Conservation (phyloP, 1,140 invertebrate species). For the Carposina sasakii region DNA sequence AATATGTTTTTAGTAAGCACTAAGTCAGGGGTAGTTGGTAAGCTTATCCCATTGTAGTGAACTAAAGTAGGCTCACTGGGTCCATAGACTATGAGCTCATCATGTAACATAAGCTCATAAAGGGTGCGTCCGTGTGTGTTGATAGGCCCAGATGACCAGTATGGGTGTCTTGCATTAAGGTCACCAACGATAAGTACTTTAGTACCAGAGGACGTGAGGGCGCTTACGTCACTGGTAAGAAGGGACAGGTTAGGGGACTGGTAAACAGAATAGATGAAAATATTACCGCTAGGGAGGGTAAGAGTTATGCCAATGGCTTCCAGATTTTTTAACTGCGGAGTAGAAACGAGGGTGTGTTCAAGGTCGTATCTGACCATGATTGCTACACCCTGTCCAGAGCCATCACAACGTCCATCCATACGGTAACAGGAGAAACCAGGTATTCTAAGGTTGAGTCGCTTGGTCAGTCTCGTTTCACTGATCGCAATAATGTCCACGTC, state of each 20-base stretch:
- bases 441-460: not conserved
- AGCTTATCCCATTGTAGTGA: too few species aligned
- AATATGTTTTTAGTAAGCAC: too few species aligned
- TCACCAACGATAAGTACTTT: not conserved
- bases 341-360: not conserved
- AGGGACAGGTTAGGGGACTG: not conserved
- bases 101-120: too few species aligned
- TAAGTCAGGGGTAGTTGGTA: too few species aligned
- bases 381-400: not conserved
- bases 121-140: not conserved
- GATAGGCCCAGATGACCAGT: not conserved
- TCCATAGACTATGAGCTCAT: too few species aligned
- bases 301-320: not conserved
- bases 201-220: not conserved
- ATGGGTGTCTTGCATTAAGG: not conserved
- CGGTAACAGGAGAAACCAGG: not conserved
- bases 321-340: not conserved
- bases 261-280: not conserved
- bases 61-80: too few species aligned
- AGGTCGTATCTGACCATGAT: not conserved
- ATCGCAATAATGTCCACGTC: not conserved
- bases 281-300: not conserved
- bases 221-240: not conserved
- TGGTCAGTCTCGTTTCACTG: not conserved
- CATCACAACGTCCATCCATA: not conserved